Base-by-base conservation (phyloP, 2,797 vertebrate species). In the Leptodactylus fallax region DNA sequence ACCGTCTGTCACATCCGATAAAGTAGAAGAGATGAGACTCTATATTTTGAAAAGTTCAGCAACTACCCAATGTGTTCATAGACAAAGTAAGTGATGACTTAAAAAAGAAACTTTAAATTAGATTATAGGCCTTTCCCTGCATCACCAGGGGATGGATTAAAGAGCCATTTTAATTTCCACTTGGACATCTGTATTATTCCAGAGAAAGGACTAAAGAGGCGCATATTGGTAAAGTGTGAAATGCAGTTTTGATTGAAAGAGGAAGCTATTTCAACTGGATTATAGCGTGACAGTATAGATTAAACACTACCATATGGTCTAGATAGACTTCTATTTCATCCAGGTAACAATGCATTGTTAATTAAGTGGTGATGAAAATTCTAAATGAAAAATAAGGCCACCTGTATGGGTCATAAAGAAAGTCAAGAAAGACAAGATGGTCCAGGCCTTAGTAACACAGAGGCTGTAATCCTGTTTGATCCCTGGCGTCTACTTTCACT, bases 221-320 rank as follows among this genome's bases (percentile, higher is more conserved):
- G 90, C 89, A 90, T 93, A 91, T 93, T 94, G 94, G 92, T 91
- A 93, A 94, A 94, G 94, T 94, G 93, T 95, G 93, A 95, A 96
- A 96, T 94, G 92, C 89, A 90, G 92, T 94, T 95, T 94, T 94
- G 93, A 94, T 94, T 94, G 92, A 92, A 93, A 94, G 92, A 89
- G 92, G 92, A 95, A 94, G 90, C 91, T 92, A 93, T 94, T 94
- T 94, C 7, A 27, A 92, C 55, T 85, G 92, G 93, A 95, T 95
- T 95, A 94, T 91, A 92, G 92, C 25, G 0, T 93, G 93, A 94
- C 93, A 92, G 21, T 83, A 90, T 92, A 93, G 94, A 94, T 94
- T 93, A 94, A 94, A 90, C 79, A 80, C 77, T 87, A 91, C 93
- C 95, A 95, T 94, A 94, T 94, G 94, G 94, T 81, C 91, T 27